Evolutionary conservation across 2,797 vertebrate genomes (phyloP), one percentile per base, ranked within the genome.

Genomic region (Astyanax mexicanus): DNA sequence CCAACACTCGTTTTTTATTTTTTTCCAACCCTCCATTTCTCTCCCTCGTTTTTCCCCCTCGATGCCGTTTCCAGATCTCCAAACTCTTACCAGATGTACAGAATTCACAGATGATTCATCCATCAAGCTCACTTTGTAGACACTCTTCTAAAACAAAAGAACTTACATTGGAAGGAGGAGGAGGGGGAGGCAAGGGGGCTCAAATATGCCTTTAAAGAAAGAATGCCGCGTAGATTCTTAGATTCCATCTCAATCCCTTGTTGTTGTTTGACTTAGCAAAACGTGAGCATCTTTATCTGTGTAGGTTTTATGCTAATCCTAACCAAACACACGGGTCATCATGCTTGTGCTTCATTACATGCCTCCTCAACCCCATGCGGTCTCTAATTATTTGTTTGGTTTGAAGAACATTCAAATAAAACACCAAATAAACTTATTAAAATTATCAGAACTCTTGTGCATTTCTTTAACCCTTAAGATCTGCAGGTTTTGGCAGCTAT

Each of bases 71-170:
- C 91, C 88, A 89, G 87, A 92, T 92, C 90, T 87, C 86, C 84
- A 95, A 96, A 95, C 91, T 88, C 92, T 92, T 93, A 94, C 92
- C 95, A 97, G 95, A 96, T 95, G 94, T 90, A 92, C 84, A 90
- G 89, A 93, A 93, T 89, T 92, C 89, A 89, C 58, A 84, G 90
- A 94, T 94, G 75, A 95, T 93, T 95, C 92, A 93, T 95, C 91
- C 92, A 89, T 92, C 87, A 89, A 83, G 88, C 88, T 87, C 93
- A 94, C 91, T 90, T 93, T 89, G 90, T 78, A 92, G 93, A 95
- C 94, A 94, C 88, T 88, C 90, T 89, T 90, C 86, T 90, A 78
- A 90, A 80, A 75, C 84, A 86, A 82, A 78, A 69, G 32, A 79
- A 77, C 62, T 72, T 32, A 32, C n/a, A n/a, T n/a, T n/a, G n/a